A percentile compares a stretch with the other conserved stretches of the same genome.
These are phyloP conservation scores for Panzeria rudis DNA, from an alignment of 2,888 invertebrate species.

Conservation along the genomic window DNA sequence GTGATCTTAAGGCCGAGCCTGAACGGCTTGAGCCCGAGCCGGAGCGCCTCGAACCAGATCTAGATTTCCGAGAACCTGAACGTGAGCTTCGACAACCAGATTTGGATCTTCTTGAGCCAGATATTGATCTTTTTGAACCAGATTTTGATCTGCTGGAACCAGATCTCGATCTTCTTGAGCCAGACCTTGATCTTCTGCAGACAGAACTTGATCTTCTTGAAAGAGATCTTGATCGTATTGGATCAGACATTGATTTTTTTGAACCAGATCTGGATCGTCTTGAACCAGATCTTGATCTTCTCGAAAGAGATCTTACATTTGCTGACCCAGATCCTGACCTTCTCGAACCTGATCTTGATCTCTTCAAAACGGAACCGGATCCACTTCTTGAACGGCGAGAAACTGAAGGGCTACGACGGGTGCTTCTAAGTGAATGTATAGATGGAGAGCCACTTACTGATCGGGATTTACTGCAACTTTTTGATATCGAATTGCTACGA, in stretches of 20 bases:
- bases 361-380: conserved; percentile 30
- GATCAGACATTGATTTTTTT: conserved; percentile 73
- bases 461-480: conserved; percentile 75
- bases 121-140: conserved; percentile 45
- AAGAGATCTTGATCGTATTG: conserved; percentile 70
- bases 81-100: conserved; percentile 52
- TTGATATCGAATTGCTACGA: conserved; percentile 75
- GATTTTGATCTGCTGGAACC: conserved; percentile 70
- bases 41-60: conserved; percentile 71
- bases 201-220: conserved; percentile 75
- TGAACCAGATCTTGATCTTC: conserved; percentile 74
- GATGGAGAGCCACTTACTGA: conserved; percentile 73
- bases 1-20: conserved; percentile 56
- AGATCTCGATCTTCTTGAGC: conserved; percentile 73
- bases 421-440: conserved; percentile 74
- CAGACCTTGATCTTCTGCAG: conserved; percentile 74
- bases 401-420: conserved; percentile 76
- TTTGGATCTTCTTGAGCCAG: conserved; percentile 68
- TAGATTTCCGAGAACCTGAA: conserved; percentile 72
- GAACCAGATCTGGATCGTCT: conserved; percentile 75
- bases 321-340: conserved; percentile 71
- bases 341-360: conserved; percentile 74
- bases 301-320: conserved; percentile 73
- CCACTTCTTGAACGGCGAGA: conserved; percentile 74
- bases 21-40: conserved; percentile 48